Base-by-base conservation (phyloP, 2,797 vertebrate species). In the Catostomus latipinnis region DNA sequence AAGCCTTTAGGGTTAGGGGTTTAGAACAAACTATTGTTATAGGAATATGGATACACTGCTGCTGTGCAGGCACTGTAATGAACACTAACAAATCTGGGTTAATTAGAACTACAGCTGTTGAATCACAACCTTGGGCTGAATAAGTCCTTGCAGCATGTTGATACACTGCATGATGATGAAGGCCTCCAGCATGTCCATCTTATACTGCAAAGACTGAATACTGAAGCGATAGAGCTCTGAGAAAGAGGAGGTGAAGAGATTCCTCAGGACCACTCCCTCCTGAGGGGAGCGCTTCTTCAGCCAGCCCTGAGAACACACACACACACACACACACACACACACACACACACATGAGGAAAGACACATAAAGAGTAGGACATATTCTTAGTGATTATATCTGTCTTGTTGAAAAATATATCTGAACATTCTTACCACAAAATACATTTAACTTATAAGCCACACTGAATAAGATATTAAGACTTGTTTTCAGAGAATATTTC, bases 151-250 rank as follows among this genome's bases (percentile, higher is more conserved):
- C 10, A 99, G 93, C 94, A 99, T 94, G 86, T 95, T 95, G 87
- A 96, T 96, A 88, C 96, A 94, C 87, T 99, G 98, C 90, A 90
- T 94, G 87, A 99, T 94, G 74, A 98, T 93, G 88, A 97, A 99
- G 77, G 96, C 95, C 87, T 99, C 97, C 8, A 98, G 52, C 91
- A 96, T 90, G 78, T 98, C 96, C 86, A 94, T 97, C 90, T 97
- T 97, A 81, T 90, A 93, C 63, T 96, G 95, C 54, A 99, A 86
- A 52, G 92, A 94, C 88, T 97, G 97, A 69, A 94, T 22, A 45
- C 94, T 95, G 90, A 96, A 98, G 80, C 76, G 85, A 60, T 95
- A 95, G 56, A 99, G 89, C n/a, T 96, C 95, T 0, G 94, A 88
- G 85, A 98, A 99, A 0, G 95, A 97, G 0, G 90, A 86, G 0